Evolutionary conservation across 2,797 vertebrate genomes (phyloP).

Genomic region (Chrosomus eos): DNA sequence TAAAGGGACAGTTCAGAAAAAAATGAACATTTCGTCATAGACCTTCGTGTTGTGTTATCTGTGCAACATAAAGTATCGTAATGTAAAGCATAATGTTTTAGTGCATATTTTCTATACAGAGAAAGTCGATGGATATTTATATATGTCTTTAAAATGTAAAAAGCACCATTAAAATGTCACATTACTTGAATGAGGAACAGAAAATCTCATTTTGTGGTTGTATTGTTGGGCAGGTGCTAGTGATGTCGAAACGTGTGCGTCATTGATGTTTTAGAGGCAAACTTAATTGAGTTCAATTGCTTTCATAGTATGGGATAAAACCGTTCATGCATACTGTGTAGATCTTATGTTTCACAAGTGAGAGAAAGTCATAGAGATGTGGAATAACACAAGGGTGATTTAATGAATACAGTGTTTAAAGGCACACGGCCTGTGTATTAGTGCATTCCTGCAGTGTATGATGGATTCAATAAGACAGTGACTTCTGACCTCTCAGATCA

Average conservation of each 20-base stretch:
- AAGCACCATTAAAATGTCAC: background rate
- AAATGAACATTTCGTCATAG: background rate
- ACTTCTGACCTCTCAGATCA: conserved; percentile 54
- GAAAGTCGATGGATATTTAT: background rate
- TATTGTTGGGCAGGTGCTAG: background rate
- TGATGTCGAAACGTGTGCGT: background rate
- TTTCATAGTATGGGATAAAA: background rate
- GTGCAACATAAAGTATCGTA: background rate
- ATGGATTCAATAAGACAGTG: conserved; percentile 51
- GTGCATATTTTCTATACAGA: background rate
- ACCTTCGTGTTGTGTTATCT: background rate
- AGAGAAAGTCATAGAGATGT: background rate
- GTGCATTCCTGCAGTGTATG: conserved; percentile 55
- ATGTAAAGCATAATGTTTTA: background rate
- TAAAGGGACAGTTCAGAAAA: background rate
- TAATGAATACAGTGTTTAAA: background rate
- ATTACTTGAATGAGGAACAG: background rate
- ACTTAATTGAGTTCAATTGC: background rate
- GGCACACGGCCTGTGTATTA: background rate
- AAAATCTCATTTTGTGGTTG: background rate
- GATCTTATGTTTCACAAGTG: background rate
- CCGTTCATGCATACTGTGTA: background rate
- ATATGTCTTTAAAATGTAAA: too few species aligned
- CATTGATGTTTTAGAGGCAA: background rate
- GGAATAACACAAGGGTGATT: background rate